A percentile compares a stretch with the other conserved stretches of the same genome.
Evolutionary conservation across 2,888 invertebrate genomes (phyloP).

Genomic region (Aphodius granarius): DNA sequence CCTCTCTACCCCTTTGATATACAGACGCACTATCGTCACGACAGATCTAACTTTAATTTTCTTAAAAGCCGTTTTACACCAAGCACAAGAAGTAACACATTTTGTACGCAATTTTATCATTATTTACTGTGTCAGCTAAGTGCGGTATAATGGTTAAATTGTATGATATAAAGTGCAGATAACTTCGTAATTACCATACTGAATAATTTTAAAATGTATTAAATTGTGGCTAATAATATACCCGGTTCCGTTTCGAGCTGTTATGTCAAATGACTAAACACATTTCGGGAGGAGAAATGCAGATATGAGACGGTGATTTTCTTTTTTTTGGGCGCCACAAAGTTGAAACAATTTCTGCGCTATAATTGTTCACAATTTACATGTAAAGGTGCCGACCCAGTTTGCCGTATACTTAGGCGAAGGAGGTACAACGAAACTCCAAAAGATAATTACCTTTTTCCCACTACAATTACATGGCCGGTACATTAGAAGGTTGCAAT

Average conservation of each 20-base stretch:
- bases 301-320: not conserved
- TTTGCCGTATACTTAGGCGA: conserved; percentile 7
- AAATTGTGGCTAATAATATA: not conserved
- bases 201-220: not conserved
- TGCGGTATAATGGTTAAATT: not conserved
- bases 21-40: not conserved
- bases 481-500: conserved; percentile 14
- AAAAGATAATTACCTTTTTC: conserved; percentile 1
- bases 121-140: not conserved
- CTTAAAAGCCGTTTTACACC: too few relatives aligned
- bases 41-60: too few relatives aligned
- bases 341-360: conserved; percentile 9
- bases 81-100: too few relatives aligned
- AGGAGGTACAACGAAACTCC: conserved; percentile 1
- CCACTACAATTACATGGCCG: conserved; percentile 11
- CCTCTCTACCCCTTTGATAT: not conserved
- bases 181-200: not conserved
- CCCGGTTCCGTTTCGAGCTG: not conserved
- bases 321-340: not conserved
- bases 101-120: too few relatives aligned
- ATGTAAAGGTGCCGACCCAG: conserved; percentile 3
- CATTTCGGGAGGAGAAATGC: not conserved
- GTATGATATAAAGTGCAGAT: not conserved
- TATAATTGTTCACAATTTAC: conserved; percentile 10
- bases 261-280: not conserved